A percentile compares a stretch with the other conserved stretches of the same genome.
Conservation (phyloP, 2,113 vertebrate genomes). For the Marcusenius ussheri region DNA sequence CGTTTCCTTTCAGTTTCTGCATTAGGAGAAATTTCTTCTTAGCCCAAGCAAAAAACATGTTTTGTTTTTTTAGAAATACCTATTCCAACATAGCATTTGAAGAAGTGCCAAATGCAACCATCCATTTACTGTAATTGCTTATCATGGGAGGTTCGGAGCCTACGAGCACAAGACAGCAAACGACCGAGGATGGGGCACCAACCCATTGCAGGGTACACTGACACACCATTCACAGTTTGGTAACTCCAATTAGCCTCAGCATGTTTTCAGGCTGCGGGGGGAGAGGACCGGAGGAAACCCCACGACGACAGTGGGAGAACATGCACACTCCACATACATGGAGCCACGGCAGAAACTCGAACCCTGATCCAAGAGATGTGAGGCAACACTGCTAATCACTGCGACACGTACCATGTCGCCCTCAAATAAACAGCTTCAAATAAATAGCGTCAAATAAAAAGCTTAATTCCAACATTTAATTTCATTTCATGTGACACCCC, state of each 20-base stretch:
- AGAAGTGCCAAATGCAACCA: background rate
- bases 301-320: too few species aligned
- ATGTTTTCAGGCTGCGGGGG: too few species aligned
- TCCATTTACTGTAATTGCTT: background rate
- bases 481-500: background rate
- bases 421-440: background rate
- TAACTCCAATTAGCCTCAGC: too few species aligned
- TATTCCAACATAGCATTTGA: background rate
- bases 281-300: too few species aligned
- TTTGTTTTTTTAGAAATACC: background rate
- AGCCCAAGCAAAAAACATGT: background rate
- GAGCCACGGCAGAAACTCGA: too few species aligned
- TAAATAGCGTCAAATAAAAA: background rate
- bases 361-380: too few species aligned
- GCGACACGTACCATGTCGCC: background rate
- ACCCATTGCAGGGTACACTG: too few species aligned
- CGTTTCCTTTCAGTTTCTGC: background rate
- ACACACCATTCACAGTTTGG: too few species aligned
- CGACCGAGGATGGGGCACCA: too few species aligned
- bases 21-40: background rate
- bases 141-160: background rate
- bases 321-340: too few species aligned
- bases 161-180: too few species aligned
- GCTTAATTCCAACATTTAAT: background rate
- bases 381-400: background rate